phyloP scores from a whole-genome alignment of 2,113 vertebrate genomes.

The Larimichthys polyactis region DNA sequence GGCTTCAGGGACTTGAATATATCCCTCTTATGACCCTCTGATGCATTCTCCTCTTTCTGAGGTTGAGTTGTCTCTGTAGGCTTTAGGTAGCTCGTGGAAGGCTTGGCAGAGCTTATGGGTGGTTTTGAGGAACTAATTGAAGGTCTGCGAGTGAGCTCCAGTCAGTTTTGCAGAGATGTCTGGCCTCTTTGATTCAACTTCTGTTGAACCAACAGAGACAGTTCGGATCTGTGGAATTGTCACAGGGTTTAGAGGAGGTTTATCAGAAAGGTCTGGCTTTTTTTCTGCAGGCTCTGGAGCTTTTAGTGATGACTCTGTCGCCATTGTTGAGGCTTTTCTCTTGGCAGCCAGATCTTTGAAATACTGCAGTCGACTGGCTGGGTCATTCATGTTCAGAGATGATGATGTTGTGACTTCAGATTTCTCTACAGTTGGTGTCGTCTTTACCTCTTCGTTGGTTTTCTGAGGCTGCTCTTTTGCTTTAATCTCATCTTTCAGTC shows the following conservation, averaged over 20 bases:
- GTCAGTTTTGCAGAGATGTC: slow-evolving; percentile 64
- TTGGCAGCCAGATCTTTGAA: slow-evolving; percentile 82
- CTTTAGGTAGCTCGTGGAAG: slow-evolving; percentile 43
- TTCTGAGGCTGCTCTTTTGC: slow-evolving; percentile 56
- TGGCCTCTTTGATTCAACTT: slow-evolving; percentile 63
- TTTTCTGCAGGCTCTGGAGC: slow-evolving; percentile 71
- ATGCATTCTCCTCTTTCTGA: slow-evolving; percentile 68
- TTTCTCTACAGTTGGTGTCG: slow-evolving; percentile 27
- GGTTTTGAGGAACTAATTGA: slow-evolving; percentile 68
- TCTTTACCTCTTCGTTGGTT: slow-evolving; percentile 48
- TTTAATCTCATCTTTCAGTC: slow-evolving; percentile 55
- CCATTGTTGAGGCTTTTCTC: slow-evolving; percentile 76
- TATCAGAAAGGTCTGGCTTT: slow-evolving; percentile 73
- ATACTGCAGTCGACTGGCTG: slow-evolving; percentile 79
- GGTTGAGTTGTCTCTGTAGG: slow-evolving; percentile 41
- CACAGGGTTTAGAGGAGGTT: slow-evolving; percentile 20
- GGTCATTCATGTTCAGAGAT: slow-evolving; percentile 78
- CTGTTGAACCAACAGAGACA: slow-evolving; percentile 33
- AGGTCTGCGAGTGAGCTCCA: slow-evolving; percentile 70
- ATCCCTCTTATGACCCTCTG: slow-evolving; percentile 80
- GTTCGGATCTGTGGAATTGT: slow-evolving; percentile 3
- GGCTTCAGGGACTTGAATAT: slow-evolving; percentile 79
- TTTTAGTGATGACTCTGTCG: slow-evolving; percentile 60
- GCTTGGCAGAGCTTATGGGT: slow-evolving; percentile 52
- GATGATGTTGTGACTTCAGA: slow-evolving; percentile 32